A percentile compares a stretch with the other conserved stretches of the same genome.
Conservation (phyloP, 2,113 vertebrate species). For the Takifugu bimaculatus region DNA sequence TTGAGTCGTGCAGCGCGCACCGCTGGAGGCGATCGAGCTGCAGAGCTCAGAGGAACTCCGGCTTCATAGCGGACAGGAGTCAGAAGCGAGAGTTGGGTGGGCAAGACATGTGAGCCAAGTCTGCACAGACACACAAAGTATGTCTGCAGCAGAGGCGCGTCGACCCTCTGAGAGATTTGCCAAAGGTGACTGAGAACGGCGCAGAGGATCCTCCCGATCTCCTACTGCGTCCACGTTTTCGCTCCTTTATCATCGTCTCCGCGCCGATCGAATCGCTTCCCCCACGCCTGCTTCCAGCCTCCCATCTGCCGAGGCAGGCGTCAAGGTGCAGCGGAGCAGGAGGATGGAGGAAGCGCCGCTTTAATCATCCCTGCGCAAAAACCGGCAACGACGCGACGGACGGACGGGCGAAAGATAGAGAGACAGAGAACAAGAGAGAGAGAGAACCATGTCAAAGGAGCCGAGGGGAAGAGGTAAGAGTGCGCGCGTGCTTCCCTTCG, state of each 20-base stretch:
- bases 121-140: conserved; percentile 58
- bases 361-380: conserved; percentile 28
- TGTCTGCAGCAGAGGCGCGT: conserved; percentile 33
- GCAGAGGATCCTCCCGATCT: conserved; percentile 9
- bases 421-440: conserved; percentile 20
- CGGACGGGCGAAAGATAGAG: conserved; percentile 15
- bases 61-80: conserved; percentile 32
- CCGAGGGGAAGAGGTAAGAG: conserved; percentile 64
- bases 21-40: conserved; percentile 74
- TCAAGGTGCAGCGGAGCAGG: conserved; percentile 51
- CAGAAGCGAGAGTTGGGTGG: conserved; percentile 17
- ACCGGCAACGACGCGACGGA: conserved; percentile 14
- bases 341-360: conserved; percentile 32
- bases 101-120: conserved; percentile 61
- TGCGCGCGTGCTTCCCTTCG: conserved; percentile 9
- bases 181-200: conserved; percentile 44
- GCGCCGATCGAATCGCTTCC: conserved; percentile 23
- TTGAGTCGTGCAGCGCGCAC: conserved; percentile 47
- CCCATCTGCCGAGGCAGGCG: conserved; percentile 29
- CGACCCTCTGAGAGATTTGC: conserved; percentile 16
- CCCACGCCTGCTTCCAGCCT: conserved; percentile 22
- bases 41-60: conserved; percentile 52
- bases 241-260: too few relatives aligned
- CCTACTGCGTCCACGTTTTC: not conserved
- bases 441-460: conserved; percentile 73